phyloP scores from a whole-genome alignment of 2,888 invertebrate species.

The Oxyteleia sp. region DNA sequence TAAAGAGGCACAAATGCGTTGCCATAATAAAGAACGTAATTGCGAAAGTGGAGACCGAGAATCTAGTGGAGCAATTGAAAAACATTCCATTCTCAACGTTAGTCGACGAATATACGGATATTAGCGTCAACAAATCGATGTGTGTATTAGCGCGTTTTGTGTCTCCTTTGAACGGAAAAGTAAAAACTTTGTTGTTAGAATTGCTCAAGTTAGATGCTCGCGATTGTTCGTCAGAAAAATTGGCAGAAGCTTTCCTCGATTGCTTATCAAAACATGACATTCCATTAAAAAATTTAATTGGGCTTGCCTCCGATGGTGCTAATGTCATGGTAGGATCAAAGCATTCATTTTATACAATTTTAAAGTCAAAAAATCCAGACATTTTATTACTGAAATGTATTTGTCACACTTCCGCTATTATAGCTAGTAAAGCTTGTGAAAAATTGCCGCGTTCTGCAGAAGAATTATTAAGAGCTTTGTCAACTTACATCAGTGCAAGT shows the following conservation, averaged over 20 bases:
- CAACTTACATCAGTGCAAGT: neutral
- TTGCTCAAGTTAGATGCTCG: neutral
- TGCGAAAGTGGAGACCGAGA: neutral
- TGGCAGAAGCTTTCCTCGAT: neutral
- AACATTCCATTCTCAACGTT: neutral
- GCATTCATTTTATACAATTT: neutral
- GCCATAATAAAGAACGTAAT: slow-evolving; percentile 4
- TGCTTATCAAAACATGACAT: slow-evolving; percentile 3
- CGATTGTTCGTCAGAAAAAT: slow-evolving; percentile 1
- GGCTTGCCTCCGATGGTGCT: slow-evolving; percentile 4
- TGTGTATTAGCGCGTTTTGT: slow-evolving; percentile 13
- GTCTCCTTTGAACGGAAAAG: neutral
- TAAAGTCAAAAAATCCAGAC: slow-evolving; percentile 1
- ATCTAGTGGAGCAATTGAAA: neutral
- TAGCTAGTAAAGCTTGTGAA: slow-evolving; percentile 1
- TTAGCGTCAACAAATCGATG: neutral
- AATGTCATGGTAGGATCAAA: slow-evolving; percentile 11
- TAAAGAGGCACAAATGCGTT: neutral
- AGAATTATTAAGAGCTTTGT: neutral
- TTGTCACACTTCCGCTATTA: slow-evolving; percentile 7
- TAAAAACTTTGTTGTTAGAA: neutral
- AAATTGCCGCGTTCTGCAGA: slow-evolving; percentile 7
- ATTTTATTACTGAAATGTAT: slow-evolving; percentile 11
- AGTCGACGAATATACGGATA: slow-evolving; percentile 15
- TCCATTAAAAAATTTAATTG: slow-evolving; percentile 7